Evolutionary conservation across 2,888 invertebrate genomes (phyloP).

Genomic region (Branchipolynoe longqiensis): DNA sequence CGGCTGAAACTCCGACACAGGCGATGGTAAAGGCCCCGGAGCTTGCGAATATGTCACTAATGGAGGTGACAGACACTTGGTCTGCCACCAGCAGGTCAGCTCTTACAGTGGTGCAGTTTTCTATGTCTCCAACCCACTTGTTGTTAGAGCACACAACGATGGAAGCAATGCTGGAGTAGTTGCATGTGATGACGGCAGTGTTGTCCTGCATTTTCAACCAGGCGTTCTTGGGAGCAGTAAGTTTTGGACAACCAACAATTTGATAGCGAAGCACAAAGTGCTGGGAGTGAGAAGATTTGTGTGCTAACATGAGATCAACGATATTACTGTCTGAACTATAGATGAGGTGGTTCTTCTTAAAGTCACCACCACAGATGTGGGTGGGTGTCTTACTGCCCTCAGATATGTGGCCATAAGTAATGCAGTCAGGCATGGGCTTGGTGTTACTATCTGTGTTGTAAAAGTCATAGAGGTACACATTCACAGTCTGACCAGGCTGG

Average conservation of each 20-base stretch:
- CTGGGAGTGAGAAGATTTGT: background rate
- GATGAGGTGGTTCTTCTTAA: constrained; percentile 41
- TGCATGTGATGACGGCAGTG: constrained; percentile 33
- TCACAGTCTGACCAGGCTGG: constrained; percentile 53
- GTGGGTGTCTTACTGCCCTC: background rate
- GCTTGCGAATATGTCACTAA: background rate
- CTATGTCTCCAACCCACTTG: constrained; percentile 45
- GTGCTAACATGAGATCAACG: constrained; percentile 10
- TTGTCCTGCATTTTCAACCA: constrained; percentile 13
- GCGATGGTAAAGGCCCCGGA: constrained; percentile 65
- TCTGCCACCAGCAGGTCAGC: background rate
- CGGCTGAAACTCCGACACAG: constrained; percentile 65
- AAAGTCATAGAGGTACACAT: constrained; percentile 49
- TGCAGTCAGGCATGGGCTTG: background rate
- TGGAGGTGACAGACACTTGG: background rate
- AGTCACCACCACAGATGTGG: constrained; percentile 23
- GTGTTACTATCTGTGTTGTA: background rate
- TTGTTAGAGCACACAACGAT: constrained; percentile 21
- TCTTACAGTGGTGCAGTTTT: constrained; percentile 10
- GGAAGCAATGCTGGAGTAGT: background rate
- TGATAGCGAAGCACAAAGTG: constrained; percentile 12
- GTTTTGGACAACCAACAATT: constrained; percentile 47
- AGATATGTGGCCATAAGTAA: background rate
- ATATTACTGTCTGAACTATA: constrained; percentile 13
- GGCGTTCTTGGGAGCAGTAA: constrained; percentile 13